Percentiles rank a stretch among this genome's conserved stretches.
Evolutionary conservation across 2,888 invertebrate genomes (phyloP).

Genomic region (Xanthorhoe designata): DNA sequence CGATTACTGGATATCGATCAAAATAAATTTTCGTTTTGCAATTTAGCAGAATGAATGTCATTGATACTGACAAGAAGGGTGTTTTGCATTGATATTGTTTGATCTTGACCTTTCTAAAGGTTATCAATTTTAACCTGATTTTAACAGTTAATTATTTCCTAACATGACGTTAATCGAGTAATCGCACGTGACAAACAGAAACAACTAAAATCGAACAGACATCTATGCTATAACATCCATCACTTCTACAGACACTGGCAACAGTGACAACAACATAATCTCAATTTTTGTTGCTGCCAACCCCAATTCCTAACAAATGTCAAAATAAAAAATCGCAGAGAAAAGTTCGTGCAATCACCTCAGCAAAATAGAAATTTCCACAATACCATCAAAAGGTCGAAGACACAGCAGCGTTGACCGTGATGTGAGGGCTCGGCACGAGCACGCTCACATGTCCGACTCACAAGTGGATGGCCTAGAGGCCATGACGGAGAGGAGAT

Average conservation of each 20-base stretch:
- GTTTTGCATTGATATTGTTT: background rate
- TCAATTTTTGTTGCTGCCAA: background rate
- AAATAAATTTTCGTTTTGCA: background rate
- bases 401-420: constrained; percentile 61
- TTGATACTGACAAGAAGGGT: background rate
- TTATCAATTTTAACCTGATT: too few species aligned
- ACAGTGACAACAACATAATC: background rate
- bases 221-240: background rate
- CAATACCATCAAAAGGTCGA: constrained; percentile 45
- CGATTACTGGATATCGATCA: background rate
- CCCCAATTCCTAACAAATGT: constrained; percentile 1
- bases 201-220: background rate
- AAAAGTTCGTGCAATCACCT: background rate
- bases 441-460: constrained; percentile 77
- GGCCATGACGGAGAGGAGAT: constrained; percentile 75
- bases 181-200: background rate
- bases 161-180: background rate
- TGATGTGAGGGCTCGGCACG: constrained; percentile 75
- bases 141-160: background rate
- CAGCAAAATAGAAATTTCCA: constrained; percentile 38
- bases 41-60: background rate
- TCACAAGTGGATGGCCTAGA: constrained; percentile 69
- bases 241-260: background rate
- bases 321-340: constrained; percentile 16
- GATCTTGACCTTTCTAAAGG: background rate